A percentile compares a stretch with the other conserved stretches of the same genome.
Evolutionary conservation across 1,140 invertebrate genomes (phyloP).

Genomic region (Trachymyrmex septentrionalis): DNA sequence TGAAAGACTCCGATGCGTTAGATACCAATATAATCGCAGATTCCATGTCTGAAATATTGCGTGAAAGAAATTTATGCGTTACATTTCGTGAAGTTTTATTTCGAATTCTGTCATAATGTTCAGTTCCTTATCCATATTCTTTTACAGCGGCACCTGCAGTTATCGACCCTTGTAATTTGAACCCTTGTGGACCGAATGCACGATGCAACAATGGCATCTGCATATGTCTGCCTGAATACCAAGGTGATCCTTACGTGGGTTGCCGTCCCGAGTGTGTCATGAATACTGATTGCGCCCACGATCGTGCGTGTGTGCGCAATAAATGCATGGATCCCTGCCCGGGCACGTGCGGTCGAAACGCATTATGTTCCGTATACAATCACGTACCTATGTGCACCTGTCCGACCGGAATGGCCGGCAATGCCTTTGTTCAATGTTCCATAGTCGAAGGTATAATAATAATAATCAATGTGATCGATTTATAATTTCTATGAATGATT

Average conservation of each 20-base stretch:
- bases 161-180: conserved; percentile 85
- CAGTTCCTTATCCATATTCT: neutral
- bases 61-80: neutral
- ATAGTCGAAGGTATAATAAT: conserved; percentile 82
- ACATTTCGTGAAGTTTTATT: conserved; percentile 12
- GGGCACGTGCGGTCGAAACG: conserved; percentile 89
- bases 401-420: conserved; percentile 90
- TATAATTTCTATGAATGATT: conserved; percentile 87
- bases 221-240: conserved; percentile 86
- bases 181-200: conserved; percentile 89
- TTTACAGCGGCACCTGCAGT: conserved; percentile 60
- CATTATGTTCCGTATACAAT: conserved; percentile 91
- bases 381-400: conserved; percentile 91
- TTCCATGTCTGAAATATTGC: neutral
- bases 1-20: neutral
- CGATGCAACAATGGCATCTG: conserved; percentile 87
- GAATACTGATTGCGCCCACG: conserved; percentile 83
- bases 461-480: neutral
- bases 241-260: conserved; percentile 87
- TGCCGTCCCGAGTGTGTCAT: conserved; percentile 85
- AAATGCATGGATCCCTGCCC: conserved; percentile 84
- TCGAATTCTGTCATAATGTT: neutral
- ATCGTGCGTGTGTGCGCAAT: conserved; percentile 84
- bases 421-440: conserved; percentile 87
- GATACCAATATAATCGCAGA: neutral